phyloP scores from a whole-genome alignment of 2,113 vertebrate species.

The Triplophysa tibetana region DNA sequence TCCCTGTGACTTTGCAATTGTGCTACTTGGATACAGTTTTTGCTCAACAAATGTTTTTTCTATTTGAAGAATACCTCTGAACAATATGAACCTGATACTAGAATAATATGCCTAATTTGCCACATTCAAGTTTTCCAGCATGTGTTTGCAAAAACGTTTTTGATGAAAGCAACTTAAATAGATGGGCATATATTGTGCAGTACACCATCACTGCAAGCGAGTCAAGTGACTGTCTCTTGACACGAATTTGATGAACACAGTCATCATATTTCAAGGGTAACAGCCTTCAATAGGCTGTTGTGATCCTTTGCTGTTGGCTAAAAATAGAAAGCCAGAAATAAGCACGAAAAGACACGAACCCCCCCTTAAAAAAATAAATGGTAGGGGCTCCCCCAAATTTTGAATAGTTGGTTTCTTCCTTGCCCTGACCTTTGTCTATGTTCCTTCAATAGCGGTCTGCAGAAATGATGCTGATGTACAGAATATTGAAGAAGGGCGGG shows the following conservation, averaged over 20 bases:
- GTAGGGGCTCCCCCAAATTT: not conserved
- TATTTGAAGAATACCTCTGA: too few relatives aligned
- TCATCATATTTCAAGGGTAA: constrained; percentile 58
- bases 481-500: constrained; percentile 29
- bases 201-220: constrained; percentile 5
- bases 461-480: constrained; percentile 13
- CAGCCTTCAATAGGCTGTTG: constrained; percentile 41
- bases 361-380: too few relatives aligned
- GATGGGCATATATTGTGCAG: too few relatives aligned
- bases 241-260: constrained; percentile 22
- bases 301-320: constrained; percentile 36
- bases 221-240: constrained; percentile 48
- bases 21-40: too few relatives aligned
- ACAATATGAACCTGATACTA: too few relatives aligned
- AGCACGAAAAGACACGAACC: too few relatives aligned
- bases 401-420: not conserved
- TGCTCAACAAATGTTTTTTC: too few relatives aligned
- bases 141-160: too few relatives aligned
- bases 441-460: not conserved
- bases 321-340: constrained; percentile 45
- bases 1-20: too few relatives aligned
- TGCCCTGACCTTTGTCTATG: constrained; percentile 23
- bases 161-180: too few relatives aligned
- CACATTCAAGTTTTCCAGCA: too few relatives aligned
- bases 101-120: too few relatives aligned